Evolutionary conservation across 1,140 invertebrate species (phyloP).

Genomic region (Palaemon carinicauda): DNA sequence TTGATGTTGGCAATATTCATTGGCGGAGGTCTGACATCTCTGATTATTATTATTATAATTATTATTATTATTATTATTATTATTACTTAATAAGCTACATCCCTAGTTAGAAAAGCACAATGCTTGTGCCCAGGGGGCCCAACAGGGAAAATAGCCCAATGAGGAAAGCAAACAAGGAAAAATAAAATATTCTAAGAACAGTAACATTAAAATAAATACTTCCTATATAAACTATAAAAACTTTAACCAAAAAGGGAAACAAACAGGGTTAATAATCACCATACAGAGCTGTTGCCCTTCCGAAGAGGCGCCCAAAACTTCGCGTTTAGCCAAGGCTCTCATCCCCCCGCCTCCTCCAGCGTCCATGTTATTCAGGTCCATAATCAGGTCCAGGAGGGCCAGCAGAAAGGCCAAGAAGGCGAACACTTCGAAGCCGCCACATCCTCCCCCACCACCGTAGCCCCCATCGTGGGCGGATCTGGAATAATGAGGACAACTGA

Average conservation of each 20-base stretch:
- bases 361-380: conserved; percentile 26
- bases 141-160: too few relatives aligned
- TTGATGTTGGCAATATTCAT: too few relatives aligned
- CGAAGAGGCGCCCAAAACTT: neutral
- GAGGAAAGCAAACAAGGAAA: too few relatives aligned
- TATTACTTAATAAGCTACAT: too few relatives aligned
- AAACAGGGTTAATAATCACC: neutral
- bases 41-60: too few relatives aligned
- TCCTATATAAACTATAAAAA: neutral
- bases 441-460: conserved; percentile 41
- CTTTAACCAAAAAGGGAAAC: neutral
- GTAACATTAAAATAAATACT: too few relatives aligned
- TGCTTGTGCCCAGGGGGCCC: too few relatives aligned
- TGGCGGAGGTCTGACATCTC: too few relatives aligned
- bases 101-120: too few relatives aligned
- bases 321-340: neutral
- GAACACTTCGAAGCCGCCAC: conserved; percentile 51
- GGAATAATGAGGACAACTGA: too few relatives aligned
- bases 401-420: conserved; percentile 53
- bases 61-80: too few relatives aligned
- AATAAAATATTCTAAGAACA: too few relatives aligned
- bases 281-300: neutral
- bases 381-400: conserved; percentile 47
- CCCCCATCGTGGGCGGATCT: conserved; percentile 9
- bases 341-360: neutral